Evolutionary conservation across 2,113 vertebrate genomes (phyloP), one percentile per base, ranked within the genome.

Genomic region (Bagarius yarrelli): DNA sequence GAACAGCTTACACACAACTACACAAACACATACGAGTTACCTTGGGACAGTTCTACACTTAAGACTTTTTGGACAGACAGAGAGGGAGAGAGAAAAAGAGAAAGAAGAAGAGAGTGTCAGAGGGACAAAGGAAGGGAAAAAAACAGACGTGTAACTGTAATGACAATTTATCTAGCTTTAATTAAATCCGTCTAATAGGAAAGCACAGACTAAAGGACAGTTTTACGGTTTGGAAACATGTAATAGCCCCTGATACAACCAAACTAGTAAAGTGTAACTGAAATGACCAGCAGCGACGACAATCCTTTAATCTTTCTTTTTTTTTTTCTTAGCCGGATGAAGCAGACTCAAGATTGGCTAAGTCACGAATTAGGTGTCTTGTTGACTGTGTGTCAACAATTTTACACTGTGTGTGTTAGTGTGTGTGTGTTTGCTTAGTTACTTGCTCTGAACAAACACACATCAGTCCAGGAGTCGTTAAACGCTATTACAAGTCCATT

Each of bases 391-490:
- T 74, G 52, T 56, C 52, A 74, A 74, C 32, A 74, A 4, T 71
- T 27, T 71, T 44, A 69, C 23, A 69, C 36, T 34, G 30, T 56
- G 52, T 66, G 63, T 66, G 63, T 64, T 9, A 3, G 61, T 34
- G 23, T 40, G n/a, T 27, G 11, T 73, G 27, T 56, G 21, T 73
- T 74, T 74, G 72, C 72, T 56, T 36, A 74, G 72, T 57, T 56
- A 34, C 30, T 12, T 56, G 30, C 72, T 57, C 30, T 74, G 32
- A 74, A 53, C 72, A 74, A 74, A 74, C 53, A 73, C 71, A n/a
- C 72, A 74, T n/a, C 72, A 74, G 25, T 21, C 55, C 30, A 56
- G 52, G 14, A 12, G 8, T 74, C 27, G 34, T 74, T 74, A 56
- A 74, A 74, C 12, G 4, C 72, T 23, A 74, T 74, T 56, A 74